Conservation (phyloP, 2,888 invertebrate species). For the Cerceris ruficornis region DNA sequence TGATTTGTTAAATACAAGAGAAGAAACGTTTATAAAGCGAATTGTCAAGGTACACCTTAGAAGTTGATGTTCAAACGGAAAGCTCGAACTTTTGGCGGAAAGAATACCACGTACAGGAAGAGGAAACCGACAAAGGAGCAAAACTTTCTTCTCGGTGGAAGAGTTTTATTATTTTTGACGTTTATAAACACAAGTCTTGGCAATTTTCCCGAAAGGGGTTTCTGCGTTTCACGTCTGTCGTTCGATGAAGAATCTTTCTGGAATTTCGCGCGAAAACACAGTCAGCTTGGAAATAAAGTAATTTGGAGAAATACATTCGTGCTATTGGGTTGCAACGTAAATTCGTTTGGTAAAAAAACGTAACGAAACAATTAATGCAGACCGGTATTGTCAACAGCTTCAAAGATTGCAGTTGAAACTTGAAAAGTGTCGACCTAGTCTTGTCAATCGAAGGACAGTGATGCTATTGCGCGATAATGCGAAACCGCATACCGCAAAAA, state of each 20-base stretch:
- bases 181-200: slow-evolving; percentile 76
- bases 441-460: no score
- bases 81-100: slow-evolving; percentile 51
- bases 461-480: no score
- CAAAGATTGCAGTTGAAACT: no score
- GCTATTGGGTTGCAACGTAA: no score
- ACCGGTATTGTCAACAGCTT: no score
- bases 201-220: slow-evolving; percentile 59
- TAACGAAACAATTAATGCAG: no score
- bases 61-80: slow-evolving; percentile 28
- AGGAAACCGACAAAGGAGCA: slow-evolving; percentile 19
- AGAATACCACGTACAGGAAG: neutral
- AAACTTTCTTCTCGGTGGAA: slow-evolving; percentile 65
- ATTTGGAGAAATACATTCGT: neutral
- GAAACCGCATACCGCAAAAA: no score
- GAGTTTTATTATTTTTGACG: slow-evolving; percentile 72
- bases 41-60: slow-evolving; percentile 52
- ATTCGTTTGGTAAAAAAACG: no score
- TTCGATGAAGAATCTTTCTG: slow-evolving; percentile 10
- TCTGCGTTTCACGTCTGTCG: slow-evolving; percentile 10
- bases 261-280: slow-evolving; percentile 5
- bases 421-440: no score
- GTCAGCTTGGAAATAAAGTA: slow-evolving; percentile 11
- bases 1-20: neutral
- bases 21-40: slow-evolving; percentile 47